These are phyloP conservation scores for Cichlasoma orientale DNA, from an alignment of 2,797 vertebrate genomes.

Conservation along the genomic window DNA sequence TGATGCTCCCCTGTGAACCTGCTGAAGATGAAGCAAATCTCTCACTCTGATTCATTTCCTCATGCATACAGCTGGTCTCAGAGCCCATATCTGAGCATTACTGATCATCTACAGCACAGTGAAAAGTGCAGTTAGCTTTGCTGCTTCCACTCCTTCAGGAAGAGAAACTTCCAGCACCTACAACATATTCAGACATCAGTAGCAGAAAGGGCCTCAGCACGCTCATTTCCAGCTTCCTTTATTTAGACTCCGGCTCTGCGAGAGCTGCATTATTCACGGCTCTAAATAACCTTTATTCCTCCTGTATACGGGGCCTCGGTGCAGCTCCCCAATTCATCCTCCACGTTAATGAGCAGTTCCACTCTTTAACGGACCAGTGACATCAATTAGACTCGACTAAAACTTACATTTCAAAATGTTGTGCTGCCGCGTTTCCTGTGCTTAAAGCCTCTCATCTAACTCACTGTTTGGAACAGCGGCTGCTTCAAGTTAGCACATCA, in stretches of 20 bases:
- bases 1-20: neutral
- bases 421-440: neutral
- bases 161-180: neutral
- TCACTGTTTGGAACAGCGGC: neutral
- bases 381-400: neutral
- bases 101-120: neutral
- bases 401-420: neutral
- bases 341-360: neutral
- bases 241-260: neutral
- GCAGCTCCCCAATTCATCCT: neutral
- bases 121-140: neutral
- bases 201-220: neutral
- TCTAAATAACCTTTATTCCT: neutral
- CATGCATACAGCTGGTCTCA: neutral
- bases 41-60: neutral
- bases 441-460: accelerated
- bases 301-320: neutral
- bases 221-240: neutral
- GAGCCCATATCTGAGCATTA: neutral
- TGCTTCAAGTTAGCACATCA: neutral
- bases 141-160: neutral
- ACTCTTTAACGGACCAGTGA: neutral
- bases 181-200: neutral
- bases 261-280: neutral
- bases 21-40: neutral